These are phyloP conservation scores for Leucozona laternaria DNA, from an alignment of 2,888 invertebrate genomes.

Conservation along the genomic window DNA sequence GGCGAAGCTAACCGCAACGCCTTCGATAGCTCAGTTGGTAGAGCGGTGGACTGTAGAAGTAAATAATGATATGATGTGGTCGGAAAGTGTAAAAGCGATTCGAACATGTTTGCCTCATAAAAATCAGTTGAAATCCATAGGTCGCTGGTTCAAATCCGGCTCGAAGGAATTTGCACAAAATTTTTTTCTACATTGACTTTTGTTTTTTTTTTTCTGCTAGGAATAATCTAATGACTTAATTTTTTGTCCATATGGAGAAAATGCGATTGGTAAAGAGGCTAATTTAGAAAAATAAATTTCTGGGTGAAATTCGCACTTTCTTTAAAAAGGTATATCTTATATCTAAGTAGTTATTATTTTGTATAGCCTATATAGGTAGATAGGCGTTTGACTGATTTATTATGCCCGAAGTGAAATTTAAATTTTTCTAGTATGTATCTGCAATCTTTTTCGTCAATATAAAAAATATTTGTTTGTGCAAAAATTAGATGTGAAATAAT, in stretches of 20 bases:
- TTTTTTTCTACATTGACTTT: constrained; percentile 19
- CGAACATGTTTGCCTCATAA: constrained; percentile 67
- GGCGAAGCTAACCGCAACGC: constrained; percentile 35
- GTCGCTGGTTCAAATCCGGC: constrained; percentile 76
- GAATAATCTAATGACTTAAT: constrained; percentile 3
- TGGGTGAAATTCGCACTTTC: constrained; percentile 9
- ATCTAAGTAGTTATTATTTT: neutral
- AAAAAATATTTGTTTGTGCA: neutral
- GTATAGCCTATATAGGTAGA: neutral
- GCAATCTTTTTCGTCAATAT: neutral
- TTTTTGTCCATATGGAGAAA: neutral
- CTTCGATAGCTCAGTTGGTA: constrained; percentile 76
- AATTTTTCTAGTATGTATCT: neutral
- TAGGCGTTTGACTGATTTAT: neutral
- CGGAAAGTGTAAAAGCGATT: constrained; percentile 65
- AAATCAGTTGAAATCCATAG: constrained; percentile 69
- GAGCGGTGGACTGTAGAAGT: constrained; percentile 75
- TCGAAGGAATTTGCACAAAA: constrained; percentile 62
- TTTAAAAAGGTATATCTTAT: neutral
- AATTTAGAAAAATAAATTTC: neutral
- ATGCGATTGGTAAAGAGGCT: neutral
- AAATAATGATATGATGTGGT: constrained; percentile 63
- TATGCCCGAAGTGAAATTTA: neutral
- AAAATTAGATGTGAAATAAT: too few relatives aligned
- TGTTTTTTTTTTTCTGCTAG: neutral